Base-by-base conservation (phyloP, 1,140 invertebrate species). In the Geopemphigus sp. region DNA sequence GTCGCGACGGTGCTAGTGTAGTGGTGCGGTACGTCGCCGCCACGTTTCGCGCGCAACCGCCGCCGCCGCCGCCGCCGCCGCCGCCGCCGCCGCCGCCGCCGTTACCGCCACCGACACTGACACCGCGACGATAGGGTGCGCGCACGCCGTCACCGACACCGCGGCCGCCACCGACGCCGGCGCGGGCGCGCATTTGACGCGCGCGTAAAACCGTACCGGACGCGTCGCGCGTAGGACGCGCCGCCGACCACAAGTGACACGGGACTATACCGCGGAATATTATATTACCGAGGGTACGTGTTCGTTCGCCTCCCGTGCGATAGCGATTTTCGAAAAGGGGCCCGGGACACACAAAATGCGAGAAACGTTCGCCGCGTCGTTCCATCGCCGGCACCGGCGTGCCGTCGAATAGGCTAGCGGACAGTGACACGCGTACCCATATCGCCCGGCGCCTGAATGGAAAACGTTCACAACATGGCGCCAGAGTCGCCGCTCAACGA, bases 401-500 rank as follows among this genome's bases (percentile, higher is more conserved):
- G 24, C 24, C 47, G 68, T 47, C 24, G 68, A 54, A 22, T 53
- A 45, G 63, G 29, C 32, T 22, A 24, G n/a, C n/a, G n/a, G 14
- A 11, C 3, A 5, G 57, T 22, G 54, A n/a, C 24, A 14, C 11
- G 59, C 24, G 24, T 15, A n/a, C n/a, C n/a, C n/a, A n/a, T n/a
- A n/a, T 15, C 32, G 63, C 29, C 22, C 63, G 17, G 17, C 29
- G 19, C 54, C 59, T 24, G 26, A 39, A 68, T 68, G 66, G 66
- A 68, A 47, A 68, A 68, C 66, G 45, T 72, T 26, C 47, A 72
- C 15, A 54, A 54, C 47, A 63, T 78, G 74, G 74, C 56, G 74
- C 74, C 74, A 19, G 74, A 78, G 74, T 78, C 74, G 57, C 74
- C 74, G 24, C 74, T 78, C 74, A 78, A 78, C 74, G 74, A 78